phyloP scores from a whole-genome alignment of 2,888 invertebrate species.

The Craniophora ligustri region DNA sequence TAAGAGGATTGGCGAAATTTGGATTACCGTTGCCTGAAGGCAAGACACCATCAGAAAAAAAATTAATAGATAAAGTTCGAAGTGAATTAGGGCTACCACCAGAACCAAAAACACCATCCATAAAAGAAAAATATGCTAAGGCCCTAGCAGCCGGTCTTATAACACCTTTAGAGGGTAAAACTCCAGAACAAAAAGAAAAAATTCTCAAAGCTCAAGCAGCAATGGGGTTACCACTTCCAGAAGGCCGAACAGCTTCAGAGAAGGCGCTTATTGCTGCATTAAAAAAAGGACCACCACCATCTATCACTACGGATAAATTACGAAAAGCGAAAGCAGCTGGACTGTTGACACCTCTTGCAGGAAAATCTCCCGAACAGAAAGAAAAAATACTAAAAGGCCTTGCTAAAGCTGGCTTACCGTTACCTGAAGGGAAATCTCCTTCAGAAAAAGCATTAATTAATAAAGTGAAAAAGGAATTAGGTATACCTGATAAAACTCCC shows the following conservation, averaged over 20 bases:
- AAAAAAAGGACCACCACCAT: conserved; percentile 2
- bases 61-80: conserved; percentile 8
- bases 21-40: conserved; percentile 31
- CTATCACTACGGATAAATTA: conserved; percentile 33
- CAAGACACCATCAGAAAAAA: conserved; percentile 16
- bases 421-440: conserved; percentile 27
- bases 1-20: conserved; percentile 16
- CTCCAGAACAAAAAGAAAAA: conserved; percentile 22
- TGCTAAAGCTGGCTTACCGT: conserved; percentile 21
- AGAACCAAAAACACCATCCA: conserved; percentile 44
- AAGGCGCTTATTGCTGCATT: conserved; percentile 4
- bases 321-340: conserved; percentile 34
- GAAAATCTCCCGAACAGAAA: conserved; percentile 20
- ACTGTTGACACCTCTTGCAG: conserved; percentile 25
- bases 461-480: conserved; percentile 9
- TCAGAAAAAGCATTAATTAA: conserved; percentile 29
- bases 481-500: conserved; percentile 7
- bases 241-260: conserved; percentile 7
- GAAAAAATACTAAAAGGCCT: conserved; percentile 19
- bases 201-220: conserved; percentile 1
- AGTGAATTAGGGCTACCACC: conserved; percentile 12
- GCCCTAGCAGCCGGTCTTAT: conserved; percentile 55
- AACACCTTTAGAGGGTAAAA: conserved; percentile 40
- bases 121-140: conserved; percentile 52
- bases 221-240: neutral